Percentiles rank a stretch among this genome's conserved stretches.
Conservation (phyloP, 2,888 invertebrate species). For the Syrista parreyssii region DNA sequence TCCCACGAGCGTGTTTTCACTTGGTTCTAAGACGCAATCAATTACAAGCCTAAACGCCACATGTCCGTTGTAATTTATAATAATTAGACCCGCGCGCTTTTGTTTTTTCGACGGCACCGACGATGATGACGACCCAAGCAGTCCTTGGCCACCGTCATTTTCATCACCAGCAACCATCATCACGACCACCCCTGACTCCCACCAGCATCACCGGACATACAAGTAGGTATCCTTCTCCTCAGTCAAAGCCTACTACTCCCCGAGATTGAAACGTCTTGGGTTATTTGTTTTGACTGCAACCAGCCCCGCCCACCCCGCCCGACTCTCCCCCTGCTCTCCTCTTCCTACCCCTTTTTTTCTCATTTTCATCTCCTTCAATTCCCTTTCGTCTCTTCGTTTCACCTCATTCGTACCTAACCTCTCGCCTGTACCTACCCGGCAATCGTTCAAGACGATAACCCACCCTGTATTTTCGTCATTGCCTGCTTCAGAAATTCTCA, state of each 20-base stretch:
- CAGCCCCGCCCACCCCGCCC: conserved; percentile 57
- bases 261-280: conserved; percentile 56
- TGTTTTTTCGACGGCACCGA: neutral
- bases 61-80: conserved; percentile 55
- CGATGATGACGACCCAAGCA: neutral
- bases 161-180: neutral
- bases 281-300: conserved; percentile 61
- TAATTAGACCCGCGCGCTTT: conserved; percentile 34
- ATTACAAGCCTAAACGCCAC: conserved; percentile 57
- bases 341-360: neutral
- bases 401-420: neutral
- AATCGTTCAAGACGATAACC: neutral
- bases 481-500: neutral
- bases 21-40: conserved; percentile 51
- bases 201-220: neutral
- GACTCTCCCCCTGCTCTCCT: conserved; percentile 2
- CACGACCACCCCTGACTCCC: neutral
- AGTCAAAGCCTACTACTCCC: conserved; percentile 30
- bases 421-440: neutral
- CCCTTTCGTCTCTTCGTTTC: neutral
- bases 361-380: neutral
- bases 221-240: neutral
- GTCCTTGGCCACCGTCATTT: neutral
- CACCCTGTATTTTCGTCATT: neutral
- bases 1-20: conserved; percentile 21